Percentiles rank a stretch among this genome's conserved stretches.
Conservation (phyloP, 2,888 invertebrate genomes). For the Teleogryllus oceanicus region DNA sequence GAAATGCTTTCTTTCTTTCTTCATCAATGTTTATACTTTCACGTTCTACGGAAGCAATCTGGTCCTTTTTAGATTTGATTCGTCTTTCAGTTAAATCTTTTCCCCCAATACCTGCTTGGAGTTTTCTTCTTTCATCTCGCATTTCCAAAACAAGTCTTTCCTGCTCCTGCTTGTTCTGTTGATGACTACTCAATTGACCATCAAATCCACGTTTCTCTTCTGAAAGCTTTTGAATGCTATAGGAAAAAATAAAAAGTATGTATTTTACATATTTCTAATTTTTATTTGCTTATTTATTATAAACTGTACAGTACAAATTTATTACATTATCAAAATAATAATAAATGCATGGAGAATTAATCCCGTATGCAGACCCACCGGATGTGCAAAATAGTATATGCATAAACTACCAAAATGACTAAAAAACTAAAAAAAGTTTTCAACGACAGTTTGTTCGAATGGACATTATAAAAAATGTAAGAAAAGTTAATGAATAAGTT, state of each 20-base stretch:
- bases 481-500: no score
- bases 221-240: background rate
- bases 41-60: background rate
- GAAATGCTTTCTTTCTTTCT: conserved; percentile 4
- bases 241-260: background rate
- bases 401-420: no score
- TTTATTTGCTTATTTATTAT: no score
- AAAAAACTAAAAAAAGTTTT: no score
- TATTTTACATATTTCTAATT: conserved; percentile 31
- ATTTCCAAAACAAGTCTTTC: background rate
- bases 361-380: no score
- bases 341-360: no score
- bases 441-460: no score
- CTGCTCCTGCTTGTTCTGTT: background rate
- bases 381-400: no score
- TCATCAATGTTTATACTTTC: background rate
- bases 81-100: background rate
- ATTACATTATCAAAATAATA: no score
- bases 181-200: background rate
- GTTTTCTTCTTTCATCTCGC: background rate
- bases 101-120: background rate
- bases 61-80: conserved; percentile 12
- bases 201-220: background rate
- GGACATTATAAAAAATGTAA: no score
- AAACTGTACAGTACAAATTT: no score